phyloP scores from a whole-genome alignment of 2,797 vertebrate genomes.

The Lepilemur septentrionalis region DNA sequence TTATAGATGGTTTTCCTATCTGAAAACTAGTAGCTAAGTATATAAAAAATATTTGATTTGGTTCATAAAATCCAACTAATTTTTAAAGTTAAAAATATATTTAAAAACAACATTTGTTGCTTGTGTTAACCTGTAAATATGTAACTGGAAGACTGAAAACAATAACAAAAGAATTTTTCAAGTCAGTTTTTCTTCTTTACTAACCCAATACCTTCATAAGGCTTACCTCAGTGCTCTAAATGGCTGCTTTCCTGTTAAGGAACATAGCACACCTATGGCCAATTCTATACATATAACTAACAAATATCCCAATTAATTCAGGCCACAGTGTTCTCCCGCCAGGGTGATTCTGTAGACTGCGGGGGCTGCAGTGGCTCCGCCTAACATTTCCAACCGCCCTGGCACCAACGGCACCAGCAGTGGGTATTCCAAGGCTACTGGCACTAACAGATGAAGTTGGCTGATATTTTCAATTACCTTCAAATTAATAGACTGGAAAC shows the following conservation, averaged over 20 bases:
- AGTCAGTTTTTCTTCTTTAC: neutral
- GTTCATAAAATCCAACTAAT: neutral
- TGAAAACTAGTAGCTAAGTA: neutral
- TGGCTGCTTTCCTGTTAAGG: constrained; percentile 20
- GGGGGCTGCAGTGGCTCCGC: constrained; percentile 61
- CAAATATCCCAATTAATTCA: neutral
- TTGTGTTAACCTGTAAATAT: constrained; percentile 28
- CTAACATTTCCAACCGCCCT: constrained; percentile 77
- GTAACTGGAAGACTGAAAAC: neutral
- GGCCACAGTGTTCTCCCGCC: constrained; percentile 44
- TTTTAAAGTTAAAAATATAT: constrained; percentile 41
- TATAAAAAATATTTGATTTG: neutral
- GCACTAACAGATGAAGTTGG: constrained; percentile 80
- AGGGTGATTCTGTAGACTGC: constrained; percentile 41
- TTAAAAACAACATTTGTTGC: constrained; percentile 21
- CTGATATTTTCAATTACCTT: constrained; percentile 83
- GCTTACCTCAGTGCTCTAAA: neutral
- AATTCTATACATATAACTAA: neutral
- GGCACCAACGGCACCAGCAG: constrained; percentile 56
- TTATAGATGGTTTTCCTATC: neutral
- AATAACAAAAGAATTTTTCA: neutral
- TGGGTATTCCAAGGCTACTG: constrained; percentile 74
- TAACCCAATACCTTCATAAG: neutral
- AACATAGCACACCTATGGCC: neutral
- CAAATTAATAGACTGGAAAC: constrained; percentile 82